phyloP scores from a whole-genome alignment of 2,888 invertebrate species.

The Eupithecia dodoneata region DNA sequence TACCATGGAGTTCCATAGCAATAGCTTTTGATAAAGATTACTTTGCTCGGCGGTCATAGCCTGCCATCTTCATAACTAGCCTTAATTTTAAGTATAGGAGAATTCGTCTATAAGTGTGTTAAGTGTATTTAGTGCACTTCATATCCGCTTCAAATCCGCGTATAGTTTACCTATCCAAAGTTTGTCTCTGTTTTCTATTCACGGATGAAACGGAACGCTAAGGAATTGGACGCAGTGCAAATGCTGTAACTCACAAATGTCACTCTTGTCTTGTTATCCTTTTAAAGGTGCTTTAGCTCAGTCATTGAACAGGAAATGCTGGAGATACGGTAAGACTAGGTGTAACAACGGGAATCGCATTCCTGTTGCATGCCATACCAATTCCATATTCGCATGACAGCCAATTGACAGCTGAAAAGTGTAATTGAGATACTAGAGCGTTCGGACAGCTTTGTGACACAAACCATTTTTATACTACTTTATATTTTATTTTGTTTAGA shows the following conservation, averaged over 20 bases:
- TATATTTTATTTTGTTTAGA: not conserved
- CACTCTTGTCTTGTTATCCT: slow-evolving; percentile 5
- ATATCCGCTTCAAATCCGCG: not conserved
- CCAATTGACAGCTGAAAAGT: not conserved
- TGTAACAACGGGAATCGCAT: slow-evolving; percentile 66
- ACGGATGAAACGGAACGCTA: not conserved
- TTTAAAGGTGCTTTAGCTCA: not conserved
- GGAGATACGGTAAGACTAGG: slow-evolving; percentile 52
- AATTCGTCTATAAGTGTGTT: not conserved
- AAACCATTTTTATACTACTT: not conserved
- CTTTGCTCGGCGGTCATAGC: not conserved
- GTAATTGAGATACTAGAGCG: not conserved
- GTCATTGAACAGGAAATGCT: slow-evolving; percentile 60
- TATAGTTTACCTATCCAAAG: not conserved
- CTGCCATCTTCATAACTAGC: not conserved
- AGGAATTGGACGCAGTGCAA: not conserved
- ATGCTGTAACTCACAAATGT: not conserved
- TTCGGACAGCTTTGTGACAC: not conserved
- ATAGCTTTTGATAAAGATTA: not conserved
- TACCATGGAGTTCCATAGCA: not conserved
- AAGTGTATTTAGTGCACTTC: not conserved
- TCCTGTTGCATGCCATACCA: slow-evolving; percentile 46
- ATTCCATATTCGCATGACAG: not conserved
- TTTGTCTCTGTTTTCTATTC: not conserved
- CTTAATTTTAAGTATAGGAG: not conserved